Evolutionary conservation across 1,140 invertebrate genomes (phyloP), one percentile per base, ranked within the genome.

Genomic region (Papilio aristodemus): DNA sequence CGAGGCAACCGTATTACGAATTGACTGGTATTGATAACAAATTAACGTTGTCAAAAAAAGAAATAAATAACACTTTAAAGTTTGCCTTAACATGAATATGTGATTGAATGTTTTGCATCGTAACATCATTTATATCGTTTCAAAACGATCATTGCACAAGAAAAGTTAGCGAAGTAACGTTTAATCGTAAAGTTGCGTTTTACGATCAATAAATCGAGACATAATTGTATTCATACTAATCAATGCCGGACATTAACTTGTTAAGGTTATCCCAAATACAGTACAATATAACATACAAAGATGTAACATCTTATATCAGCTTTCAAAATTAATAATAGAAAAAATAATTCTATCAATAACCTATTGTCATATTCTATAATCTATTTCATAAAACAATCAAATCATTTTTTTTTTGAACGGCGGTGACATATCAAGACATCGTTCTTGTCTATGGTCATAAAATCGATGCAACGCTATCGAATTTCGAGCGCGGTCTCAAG

Each of bases 401-500:
- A 32, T 32, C 27, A 3, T 32, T 32, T 32, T 32, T 32, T 32
- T 32, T 13, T 39, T 39, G 4, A 39, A 39, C 10, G 4, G 38
- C 10, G 38, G 38, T 1, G 46, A 13, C 46, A 22, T 54, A 54
- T 19, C 19, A 64, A 64, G 60, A 64, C 22, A 10, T n/a, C 11
- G 36, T 64, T 7, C 13, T 36, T 36, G 27, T 66, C 41, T 19
- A 46, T 25, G 25, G 41, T 66, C 63, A 66, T 46, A 66, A 66
- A 66, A 66, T 66, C 63, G 41, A 66, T 66, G 63, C 43, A 41
- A 37, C 27, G 41, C 63, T 78, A 81, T 79, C 77, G 71, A 10
- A 60, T 85, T 79, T 78, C 80, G 70, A 75, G 70, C 70, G 70
- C 71, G 67, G 83, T 87, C 85, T 84, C 77, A 77, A 81, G 78